phyloP scores from a whole-genome alignment of 1,140 invertebrate genomes.

The Drosophila bipectinata region DNA sequence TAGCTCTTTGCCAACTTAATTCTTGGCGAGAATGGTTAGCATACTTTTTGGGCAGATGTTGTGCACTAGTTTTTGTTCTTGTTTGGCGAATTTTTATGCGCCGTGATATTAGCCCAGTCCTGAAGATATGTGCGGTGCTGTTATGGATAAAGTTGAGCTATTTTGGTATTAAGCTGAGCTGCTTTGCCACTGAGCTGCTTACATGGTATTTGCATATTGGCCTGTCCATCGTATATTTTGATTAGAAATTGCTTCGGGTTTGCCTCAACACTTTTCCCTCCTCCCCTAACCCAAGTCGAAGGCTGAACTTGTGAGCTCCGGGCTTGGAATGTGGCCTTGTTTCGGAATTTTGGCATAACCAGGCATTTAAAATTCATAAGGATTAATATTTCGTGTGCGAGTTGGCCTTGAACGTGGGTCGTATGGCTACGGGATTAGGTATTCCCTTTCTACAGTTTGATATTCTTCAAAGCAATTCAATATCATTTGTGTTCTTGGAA shows the following conservation, averaged over 20 bases:
- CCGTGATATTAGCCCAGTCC: constrained; percentile 40
- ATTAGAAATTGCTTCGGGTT: constrained; percentile 69
- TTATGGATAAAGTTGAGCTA: constrained; percentile 47
- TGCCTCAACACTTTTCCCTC: constrained; percentile 5
- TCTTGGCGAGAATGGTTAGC: constrained; percentile 60
- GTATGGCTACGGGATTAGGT: neutral
- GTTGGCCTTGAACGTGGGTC: neutral
- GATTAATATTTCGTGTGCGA: constrained; percentile 18
- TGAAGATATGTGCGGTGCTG: constrained; percentile 64
- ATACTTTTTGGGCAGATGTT: constrained; percentile 59
- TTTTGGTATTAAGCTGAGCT: constrained; percentile 70
- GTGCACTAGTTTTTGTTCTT: constrained; percentile 18
- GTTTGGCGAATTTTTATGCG: constrained; percentile 9
- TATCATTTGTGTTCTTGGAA: no score
- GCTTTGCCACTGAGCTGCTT: constrained; percentile 60
- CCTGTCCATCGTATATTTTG: constrained; percentile 47
- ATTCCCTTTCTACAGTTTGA: neutral
- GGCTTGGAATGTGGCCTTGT: constrained; percentile 24
- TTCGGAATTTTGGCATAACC: constrained; percentile 25
- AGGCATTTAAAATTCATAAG: constrained; percentile 33
- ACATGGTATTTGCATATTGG: constrained; percentile 61
- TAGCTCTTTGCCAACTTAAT: constrained; percentile 75
- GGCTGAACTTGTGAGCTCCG: constrained; percentile 6
- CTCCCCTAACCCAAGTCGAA: constrained; percentile 14
- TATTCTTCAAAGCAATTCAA: neutral